A percentile compares a stretch with the other conserved stretches of the same genome.
phyloP scores from a whole-genome alignment of 23 tunicate species.

The Botrylloides violaceus region DNA sequence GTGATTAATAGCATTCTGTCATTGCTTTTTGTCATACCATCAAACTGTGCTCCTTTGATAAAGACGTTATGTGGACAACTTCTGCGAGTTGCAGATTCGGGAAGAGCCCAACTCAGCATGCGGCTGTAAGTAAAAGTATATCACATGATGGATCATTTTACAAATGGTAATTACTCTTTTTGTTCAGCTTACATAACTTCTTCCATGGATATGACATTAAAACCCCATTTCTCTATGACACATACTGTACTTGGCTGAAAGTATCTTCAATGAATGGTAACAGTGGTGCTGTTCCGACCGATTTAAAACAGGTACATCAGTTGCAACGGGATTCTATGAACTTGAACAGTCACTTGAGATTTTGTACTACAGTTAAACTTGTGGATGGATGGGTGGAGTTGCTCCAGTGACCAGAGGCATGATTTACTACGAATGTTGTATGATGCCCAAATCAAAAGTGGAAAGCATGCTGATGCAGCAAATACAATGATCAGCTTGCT shows the following conservation, averaged over 20 bases:
- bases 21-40: constrained; percentile 61
- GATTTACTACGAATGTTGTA: constrained; percentile 45
- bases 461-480: constrained; percentile 50
- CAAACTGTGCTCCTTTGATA: constrained; percentile 45
- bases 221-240: constrained; percentile 61
- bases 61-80: constrained; percentile 55
- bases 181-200: constrained; percentile 60
- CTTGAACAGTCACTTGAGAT: too few relatives aligned
- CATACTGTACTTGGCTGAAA: constrained; percentile 82
- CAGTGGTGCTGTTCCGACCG: constrained; percentile 52
- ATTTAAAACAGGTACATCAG: constrained; percentile 62
- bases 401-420: constrained; percentile 35
- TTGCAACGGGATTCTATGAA: not conserved
- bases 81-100: constrained; percentile 31
- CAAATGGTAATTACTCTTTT: too few relatives aligned
- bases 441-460: constrained; percentile 51
- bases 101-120: constrained; percentile 50
- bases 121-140: constrained; percentile 83
- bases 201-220: constrained; percentile 72
- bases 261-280: constrained; percentile 35
- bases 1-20: constrained; percentile 76
- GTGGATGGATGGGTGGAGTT: constrained; percentile 66
- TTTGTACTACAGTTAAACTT: constrained; percentile 19
- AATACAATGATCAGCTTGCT: constrained; percentile 51
- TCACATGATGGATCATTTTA: not conserved